These are phyloP conservation scores for Tribolium castaneum DNA, from an alignment of 1,140 invertebrate genomes.

Conservation along the genomic window DNA sequence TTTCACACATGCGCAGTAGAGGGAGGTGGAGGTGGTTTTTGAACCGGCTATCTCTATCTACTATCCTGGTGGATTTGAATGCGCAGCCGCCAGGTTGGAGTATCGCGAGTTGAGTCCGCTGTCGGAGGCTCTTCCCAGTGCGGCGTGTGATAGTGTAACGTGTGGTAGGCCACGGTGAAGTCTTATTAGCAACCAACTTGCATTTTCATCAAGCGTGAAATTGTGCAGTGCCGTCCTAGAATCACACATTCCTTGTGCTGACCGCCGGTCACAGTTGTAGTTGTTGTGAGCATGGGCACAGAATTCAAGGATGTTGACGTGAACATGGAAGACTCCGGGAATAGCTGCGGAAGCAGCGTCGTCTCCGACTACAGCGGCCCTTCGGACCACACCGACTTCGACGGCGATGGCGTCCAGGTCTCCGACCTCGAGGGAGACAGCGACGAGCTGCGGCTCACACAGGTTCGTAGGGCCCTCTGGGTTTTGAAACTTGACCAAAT, in stretches of 20 bases:
- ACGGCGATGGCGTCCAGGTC: slow-evolving; percentile 59
- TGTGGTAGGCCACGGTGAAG: slow-evolving; percentile 50
- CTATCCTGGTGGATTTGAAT: not conserved
- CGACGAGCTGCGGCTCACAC: slow-evolving; percentile 51
- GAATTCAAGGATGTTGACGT: slow-evolving; percentile 58
- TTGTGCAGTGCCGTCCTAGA: slow-evolving; percentile 27
- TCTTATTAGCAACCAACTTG: slow-evolving; percentile 14
- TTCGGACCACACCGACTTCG: slow-evolving; percentile 57
- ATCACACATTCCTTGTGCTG: slow-evolving; percentile 22
- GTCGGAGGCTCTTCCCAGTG: slow-evolving; percentile 53
- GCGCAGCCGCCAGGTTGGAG: slow-evolving; percentile 30
- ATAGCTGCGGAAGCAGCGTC: slow-evolving; percentile 63
- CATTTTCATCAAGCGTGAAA: slow-evolving; percentile 22
- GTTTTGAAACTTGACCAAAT: not conserved
- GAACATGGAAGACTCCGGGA: slow-evolving; percentile 63
- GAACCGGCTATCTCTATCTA: no score
- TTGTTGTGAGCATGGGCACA: slow-evolving; percentile 55
- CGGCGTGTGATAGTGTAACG: slow-evolving; percentile 52
- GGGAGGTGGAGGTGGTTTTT: no score
- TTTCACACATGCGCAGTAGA: no score
- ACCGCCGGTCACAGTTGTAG: slow-evolving; percentile 41
- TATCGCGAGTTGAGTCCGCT: slow-evolving; percentile 23
- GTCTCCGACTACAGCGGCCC: slow-evolving; percentile 61
- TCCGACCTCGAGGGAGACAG: slow-evolving; percentile 61
- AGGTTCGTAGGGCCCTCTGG: slow-evolving; percentile 48